phyloP scores from a whole-genome alignment of 2,888 invertebrate species.

The Frankliniella fusca region DNA sequence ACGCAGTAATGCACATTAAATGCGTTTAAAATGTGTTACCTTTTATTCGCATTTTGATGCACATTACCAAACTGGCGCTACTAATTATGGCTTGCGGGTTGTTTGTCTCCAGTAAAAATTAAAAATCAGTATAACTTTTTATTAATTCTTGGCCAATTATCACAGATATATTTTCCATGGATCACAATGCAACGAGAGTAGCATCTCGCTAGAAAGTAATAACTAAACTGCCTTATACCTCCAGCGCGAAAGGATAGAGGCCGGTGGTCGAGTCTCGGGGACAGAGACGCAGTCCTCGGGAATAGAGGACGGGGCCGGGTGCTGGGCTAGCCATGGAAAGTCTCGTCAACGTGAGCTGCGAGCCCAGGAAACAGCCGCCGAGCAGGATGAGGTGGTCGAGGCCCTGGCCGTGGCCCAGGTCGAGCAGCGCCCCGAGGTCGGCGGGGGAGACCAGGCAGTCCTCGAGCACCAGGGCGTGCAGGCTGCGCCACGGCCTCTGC shows the following conservation, averaged over 20 bases:
- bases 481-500: background rate
- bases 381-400: background rate
- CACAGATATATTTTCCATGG: too few relatives aligned
- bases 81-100: too few relatives aligned
- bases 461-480: background rate
- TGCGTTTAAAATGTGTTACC: too few relatives aligned
- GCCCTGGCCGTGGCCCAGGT: background rate
- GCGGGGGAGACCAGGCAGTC: conserved; percentile 1
- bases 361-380: conserved; percentile 2
- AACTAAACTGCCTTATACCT: background rate
- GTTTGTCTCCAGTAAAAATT: too few relatives aligned
- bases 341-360: background rate
- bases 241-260: background rate
- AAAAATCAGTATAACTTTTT: too few relatives aligned
- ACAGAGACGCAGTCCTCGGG: background rate
- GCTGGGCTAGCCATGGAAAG: background rate
- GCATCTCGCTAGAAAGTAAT: too few relatives aligned
- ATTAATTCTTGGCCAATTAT: too few relatives aligned
- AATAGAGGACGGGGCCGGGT: background rate
- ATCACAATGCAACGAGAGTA: too few relatives aligned
- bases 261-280: background rate
- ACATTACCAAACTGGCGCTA: too few relatives aligned
- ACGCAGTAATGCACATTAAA: too few relatives aligned
- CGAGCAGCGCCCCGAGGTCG: background rate
- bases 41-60: too few relatives aligned